Percentiles rank a stretch among this genome's conserved stretches.
Evolutionary conservation across 2,888 invertebrate species (phyloP).

Genomic region (Tricholauxania praeusta): DNA sequence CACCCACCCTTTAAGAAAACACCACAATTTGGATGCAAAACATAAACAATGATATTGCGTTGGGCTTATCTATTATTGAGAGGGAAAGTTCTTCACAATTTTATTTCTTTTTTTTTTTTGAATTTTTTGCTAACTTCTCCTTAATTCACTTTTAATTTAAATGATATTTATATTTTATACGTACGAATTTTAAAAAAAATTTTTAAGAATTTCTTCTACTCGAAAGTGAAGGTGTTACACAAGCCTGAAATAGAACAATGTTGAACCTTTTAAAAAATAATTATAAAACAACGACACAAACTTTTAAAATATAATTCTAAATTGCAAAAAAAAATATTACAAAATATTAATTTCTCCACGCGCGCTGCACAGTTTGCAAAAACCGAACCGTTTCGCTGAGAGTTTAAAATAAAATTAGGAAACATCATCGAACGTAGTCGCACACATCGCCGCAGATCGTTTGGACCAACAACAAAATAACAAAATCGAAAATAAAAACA

Average conservation of each 20-base stretch:
- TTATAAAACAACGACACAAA: no score
- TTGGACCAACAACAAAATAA: background rate
- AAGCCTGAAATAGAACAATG: no score
- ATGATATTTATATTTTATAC: no score
- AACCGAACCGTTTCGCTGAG: constrained; percentile 35
- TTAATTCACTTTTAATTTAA: no score
- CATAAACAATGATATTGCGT: constrained; percentile 15
- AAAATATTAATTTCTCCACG: no score
- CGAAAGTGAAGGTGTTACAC: no score
- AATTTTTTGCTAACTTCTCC: no score
- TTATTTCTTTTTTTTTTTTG: background rate
- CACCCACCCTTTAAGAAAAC: constrained; percentile 25
- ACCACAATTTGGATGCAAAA: constrained; percentile 28
- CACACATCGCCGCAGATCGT: constrained; percentile 26
- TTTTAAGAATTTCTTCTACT: no score
- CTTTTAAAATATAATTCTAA: no score
- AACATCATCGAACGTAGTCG: constrained; percentile 29
- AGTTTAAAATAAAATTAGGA: constrained; percentile 39
- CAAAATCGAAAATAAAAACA: background rate
- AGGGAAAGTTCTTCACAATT: background rate
- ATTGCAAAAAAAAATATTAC: no score
- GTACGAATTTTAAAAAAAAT: no score
- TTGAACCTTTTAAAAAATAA: no score
- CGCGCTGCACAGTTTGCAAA: constrained; percentile 12
- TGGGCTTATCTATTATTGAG: background rate